A percentile compares a stretch with the other conserved stretches of the same genome.
These are phyloP conservation scores for Eurois occulta DNA, from an alignment of 2,888 invertebrate genomes.

Conservation along the genomic window DNA sequence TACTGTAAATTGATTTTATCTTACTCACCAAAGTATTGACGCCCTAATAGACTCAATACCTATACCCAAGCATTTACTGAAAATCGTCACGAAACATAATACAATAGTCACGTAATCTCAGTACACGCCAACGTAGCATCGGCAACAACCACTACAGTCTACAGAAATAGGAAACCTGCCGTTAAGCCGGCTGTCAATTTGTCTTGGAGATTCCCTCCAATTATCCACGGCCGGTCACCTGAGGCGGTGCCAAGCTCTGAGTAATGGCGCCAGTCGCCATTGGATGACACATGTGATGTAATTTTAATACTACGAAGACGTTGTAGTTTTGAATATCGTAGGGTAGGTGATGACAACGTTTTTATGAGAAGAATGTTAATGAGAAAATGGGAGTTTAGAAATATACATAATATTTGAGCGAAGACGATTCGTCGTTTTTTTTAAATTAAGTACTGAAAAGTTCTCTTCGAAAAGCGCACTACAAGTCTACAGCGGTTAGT, in stretches of 20 bases:
- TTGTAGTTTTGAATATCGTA: slow-evolving; percentile 24
- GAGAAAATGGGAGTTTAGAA: neutral
- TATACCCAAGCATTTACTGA: neutral
- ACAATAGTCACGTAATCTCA: slow-evolving; percentile 8
- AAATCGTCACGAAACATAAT: neutral
- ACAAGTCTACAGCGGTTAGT: neutral
- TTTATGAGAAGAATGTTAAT: neutral
- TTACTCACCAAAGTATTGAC: neutral
- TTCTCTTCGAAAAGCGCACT: neutral
- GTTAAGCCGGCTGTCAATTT: slow-evolving; percentile 51
- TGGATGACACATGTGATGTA: slow-evolving; percentile 54
- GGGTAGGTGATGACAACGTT: neutral
- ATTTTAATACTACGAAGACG: slow-evolving; percentile 58
- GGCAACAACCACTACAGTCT: slow-evolving; percentile 24
- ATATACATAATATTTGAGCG: neutral
- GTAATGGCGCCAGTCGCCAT: slow-evolving; percentile 58
- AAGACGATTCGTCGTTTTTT: neutral
- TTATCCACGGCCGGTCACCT: slow-evolving; percentile 59
- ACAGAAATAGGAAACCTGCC: slow-evolving; percentile 49
- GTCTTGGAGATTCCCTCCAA: slow-evolving; percentile 60
- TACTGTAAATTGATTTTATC: neutral
- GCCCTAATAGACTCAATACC: neutral
- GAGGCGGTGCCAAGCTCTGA: slow-evolving; percentile 59
- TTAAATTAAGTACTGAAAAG: neutral
- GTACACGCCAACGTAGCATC: slow-evolving; percentile 3